Base-by-base conservation (phyloP, 2,888 invertebrate species). In the Cosmia trapezina region DNA sequence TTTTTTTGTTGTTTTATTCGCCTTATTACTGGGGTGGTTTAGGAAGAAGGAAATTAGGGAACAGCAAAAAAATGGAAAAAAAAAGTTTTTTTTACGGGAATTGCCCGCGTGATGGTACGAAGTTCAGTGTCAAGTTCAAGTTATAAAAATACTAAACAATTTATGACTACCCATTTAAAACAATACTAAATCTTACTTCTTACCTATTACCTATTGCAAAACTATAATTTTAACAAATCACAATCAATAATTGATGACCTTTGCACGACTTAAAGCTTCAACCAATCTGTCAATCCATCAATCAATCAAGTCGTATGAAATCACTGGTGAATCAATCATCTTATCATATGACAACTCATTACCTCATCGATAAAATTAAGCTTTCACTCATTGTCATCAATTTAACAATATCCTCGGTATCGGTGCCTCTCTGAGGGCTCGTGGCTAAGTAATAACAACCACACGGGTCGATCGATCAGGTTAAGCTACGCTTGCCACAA, bases 351-450 rank as follows among this genome's bases (percentile, higher is more conserved):
- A n/a, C n/a, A n/a, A 22, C 56, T 66, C 56, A 82, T 78, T 78
- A 82, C 37, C 71, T 70, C 82, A 82, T 0, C n/a, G 41, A 57
- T 81, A 78, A 12, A 65, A 68, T 56, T 63, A 6, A 51, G 6
- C 33, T 51, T 51, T 65, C 63, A 53, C 57, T 57, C 45, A 63
- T 37, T 59, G 77, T 77, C 77, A 76, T 59, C 67, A 81, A 66
- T 9, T 28, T n/a, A 56, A 76, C 45, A 81, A 64, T 53, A 65
- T 74, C 17, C 47, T 75, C 41, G 22, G 9, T 60, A 11, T 59
- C 3, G 7, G 8, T 19, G 45, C 14, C 62, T 62, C 19, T 28
- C 14, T 1, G 11, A 17, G n/a, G n/a, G n/a, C n/a, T n/a, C n/a
- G n/a, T 17, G 60, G 43, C 7, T 61, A 11, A 22, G 43, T 22